Evolutionary conservation across 2,113 vertebrate genomes (phyloP), one percentile per base, ranked within the genome.

Genomic region (Bothrops jararaca): DNA sequence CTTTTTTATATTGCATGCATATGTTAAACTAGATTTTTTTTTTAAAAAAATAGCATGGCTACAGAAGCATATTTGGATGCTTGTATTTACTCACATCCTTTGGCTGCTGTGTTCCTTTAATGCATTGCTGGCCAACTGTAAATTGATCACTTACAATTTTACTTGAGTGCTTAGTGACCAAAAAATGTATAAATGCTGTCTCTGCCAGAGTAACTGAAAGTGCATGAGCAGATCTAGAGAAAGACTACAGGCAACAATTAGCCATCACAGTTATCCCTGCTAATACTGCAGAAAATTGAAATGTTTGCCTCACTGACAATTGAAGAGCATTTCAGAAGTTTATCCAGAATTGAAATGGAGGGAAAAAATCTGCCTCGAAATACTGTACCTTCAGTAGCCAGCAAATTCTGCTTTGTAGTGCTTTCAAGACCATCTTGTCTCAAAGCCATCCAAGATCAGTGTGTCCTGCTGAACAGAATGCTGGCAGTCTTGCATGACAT

Each of bases 141-240:
- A 97, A 98, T 96, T 94, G 97, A 98, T 98, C 97, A 96, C 95
- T 97, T 96, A 97, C 97, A 97, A 97, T 96, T 96, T 97, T 98
- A 98, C 97, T 97, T 98, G 96, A 95, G 96, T 98, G 98, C 98
- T 97, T 98, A 98, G 97, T 98, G 98, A 98, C 98, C 98, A 98
- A 98, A 98, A 98, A 98, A 98, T 98, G 96, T 96, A 97, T 95
- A 98, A 97, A 97, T 97, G 97, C 96, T 98, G 96, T 97, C 96
- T 95, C 97, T 89, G 97, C 96, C 97, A 98, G 96, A 97, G 91
- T 97, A 96, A 96, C 94, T 95, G 94, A 97, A 98, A 98, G 96
- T 97, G 94, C 96, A 98, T 93, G 95, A 97, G 96, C 97, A 98
- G 97, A 98, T 97, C 98, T 97, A 97, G 98, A 96, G 94, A 97